phyloP scores from a whole-genome alignment of 2,888 invertebrate species.

The Cheilosia urbana region DNA sequence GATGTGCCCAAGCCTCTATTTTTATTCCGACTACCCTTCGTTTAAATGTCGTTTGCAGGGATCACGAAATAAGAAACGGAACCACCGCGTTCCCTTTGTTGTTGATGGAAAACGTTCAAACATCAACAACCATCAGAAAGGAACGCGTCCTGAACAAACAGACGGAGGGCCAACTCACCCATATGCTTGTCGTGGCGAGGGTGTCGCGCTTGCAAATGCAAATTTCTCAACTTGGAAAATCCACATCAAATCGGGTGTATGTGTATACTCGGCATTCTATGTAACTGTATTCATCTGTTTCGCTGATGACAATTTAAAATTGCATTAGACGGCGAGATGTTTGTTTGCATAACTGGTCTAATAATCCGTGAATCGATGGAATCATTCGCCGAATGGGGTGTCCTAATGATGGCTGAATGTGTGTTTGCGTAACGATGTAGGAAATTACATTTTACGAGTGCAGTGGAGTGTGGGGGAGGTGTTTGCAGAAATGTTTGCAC shows the following conservation, averaged over 20 bases:
- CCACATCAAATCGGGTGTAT: not conserved
- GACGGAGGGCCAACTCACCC: not conserved
- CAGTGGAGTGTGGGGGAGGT: conserved; percentile 32
- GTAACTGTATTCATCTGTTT: not conserved
- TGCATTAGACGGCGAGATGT: conserved; percentile 73
- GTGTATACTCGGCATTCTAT: not conserved
- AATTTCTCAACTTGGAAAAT: conserved; percentile 54
- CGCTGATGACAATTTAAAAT: conserved; percentile 67
- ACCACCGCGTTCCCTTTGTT: not conserved
- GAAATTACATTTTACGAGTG: conserved; percentile 64
- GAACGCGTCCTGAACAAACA: conserved; percentile 57
- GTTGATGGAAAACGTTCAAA: conserved; percentile 65
- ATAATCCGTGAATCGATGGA: conserved; percentile 73
- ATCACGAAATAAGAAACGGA: conserved; percentile 26
- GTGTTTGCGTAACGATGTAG: conserved; percentile 71
- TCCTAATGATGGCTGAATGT: conserved; percentile 21
- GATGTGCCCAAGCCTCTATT: conserved; percentile 4
- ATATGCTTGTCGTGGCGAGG: conserved; percentile 9
- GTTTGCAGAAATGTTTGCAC: conserved; percentile 36
- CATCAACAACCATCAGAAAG: conserved; percentile 48
- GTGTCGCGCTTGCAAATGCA: conserved; percentile 62
- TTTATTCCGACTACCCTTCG: conserved; percentile 34
- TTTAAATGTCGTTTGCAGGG: conserved; percentile 59
- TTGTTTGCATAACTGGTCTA: conserved; percentile 74
- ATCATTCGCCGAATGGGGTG: conserved; percentile 51